Evolutionary conservation across 2,888 invertebrate species (phyloP).

Genomic region (Dryococelus australis): DNA sequence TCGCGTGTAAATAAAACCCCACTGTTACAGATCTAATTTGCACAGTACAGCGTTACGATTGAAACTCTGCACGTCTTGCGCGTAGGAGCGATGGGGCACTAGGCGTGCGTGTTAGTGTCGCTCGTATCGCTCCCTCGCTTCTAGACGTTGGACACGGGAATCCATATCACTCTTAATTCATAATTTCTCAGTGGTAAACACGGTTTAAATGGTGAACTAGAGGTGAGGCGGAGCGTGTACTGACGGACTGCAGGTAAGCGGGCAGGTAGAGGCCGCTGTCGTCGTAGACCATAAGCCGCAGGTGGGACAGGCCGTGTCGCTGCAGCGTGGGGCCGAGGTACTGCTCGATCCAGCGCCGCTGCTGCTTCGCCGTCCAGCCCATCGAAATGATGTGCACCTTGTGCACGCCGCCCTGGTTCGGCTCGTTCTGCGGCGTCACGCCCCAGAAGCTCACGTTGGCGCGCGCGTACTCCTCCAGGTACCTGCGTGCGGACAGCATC

Average conservation of each 20-base stretch:
- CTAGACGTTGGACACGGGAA: too few relatives aligned
- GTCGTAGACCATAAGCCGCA: conserved; percentile 16
- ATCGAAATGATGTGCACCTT: conserved; percentile 12
- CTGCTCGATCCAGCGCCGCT: not conserved
- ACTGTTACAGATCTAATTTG: too few relatives aligned
- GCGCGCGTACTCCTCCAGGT: conserved; percentile 13
- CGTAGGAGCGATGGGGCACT: too few relatives aligned
- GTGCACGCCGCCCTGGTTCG: conserved; percentile 21
- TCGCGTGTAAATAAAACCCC: too few relatives aligned
- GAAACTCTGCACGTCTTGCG: too few relatives aligned
- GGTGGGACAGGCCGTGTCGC: not conserved
- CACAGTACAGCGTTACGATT: too few relatives aligned
- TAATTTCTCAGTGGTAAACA: too few relatives aligned
- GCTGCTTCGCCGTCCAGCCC: conserved; percentile 27
- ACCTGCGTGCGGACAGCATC: not conserved
- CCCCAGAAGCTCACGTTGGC: conserved; percentile 18
- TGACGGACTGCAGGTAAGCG: not conserved
- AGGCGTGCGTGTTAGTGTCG: too few relatives aligned
- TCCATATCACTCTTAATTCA: too few relatives aligned
- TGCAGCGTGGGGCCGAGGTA: not conserved
- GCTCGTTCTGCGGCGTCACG: conserved; percentile 20
- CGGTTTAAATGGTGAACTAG: too few relatives aligned
- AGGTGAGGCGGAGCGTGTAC: not conserved
- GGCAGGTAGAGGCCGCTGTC: conserved; percentile 25
- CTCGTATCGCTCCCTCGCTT: too few relatives aligned